Evolutionary conservation across 2,888 invertebrate species (phyloP).

Genomic region (Brenthis ino): DNA sequence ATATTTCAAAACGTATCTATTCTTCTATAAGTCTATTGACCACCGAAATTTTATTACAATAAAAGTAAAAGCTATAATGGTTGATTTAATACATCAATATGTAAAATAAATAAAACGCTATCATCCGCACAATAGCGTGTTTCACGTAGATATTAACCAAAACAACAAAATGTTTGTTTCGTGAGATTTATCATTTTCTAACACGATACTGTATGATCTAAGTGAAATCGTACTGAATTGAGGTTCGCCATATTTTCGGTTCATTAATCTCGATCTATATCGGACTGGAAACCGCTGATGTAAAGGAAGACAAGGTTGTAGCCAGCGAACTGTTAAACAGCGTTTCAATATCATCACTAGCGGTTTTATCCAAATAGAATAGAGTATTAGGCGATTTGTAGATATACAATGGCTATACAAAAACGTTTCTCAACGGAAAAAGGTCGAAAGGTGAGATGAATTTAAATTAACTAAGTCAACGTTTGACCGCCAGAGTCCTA

Average conservation of each 20-base stretch:
- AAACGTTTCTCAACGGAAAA: constrained; percentile 63
- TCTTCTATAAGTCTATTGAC: too few relatives aligned
- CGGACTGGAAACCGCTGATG: constrained; percentile 61
- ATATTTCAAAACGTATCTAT: too few relatives aligned
- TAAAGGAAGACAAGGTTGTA: constrained; percentile 71
- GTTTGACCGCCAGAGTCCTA: constrained; percentile 58
- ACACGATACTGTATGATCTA: constrained; percentile 52
- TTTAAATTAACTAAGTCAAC: constrained; percentile 61
- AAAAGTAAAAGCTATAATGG: too few relatives aligned
- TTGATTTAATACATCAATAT: not conserved
- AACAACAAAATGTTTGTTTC: constrained; percentile 57
- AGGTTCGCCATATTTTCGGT: constrained; percentile 63
- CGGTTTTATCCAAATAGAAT: constrained; percentile 39
- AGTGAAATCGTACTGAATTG: constrained; percentile 69
- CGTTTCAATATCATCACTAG: constrained; percentile 58
- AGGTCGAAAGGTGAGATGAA: constrained; percentile 73
- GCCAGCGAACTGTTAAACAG: constrained; percentile 64
- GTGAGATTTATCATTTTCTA: constrained; percentile 56
- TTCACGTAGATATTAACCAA: constrained; percentile 42
- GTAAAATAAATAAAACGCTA: constrained; percentile 32
- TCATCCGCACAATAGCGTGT: constrained; percentile 41
- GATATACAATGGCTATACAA: constrained; percentile 54
- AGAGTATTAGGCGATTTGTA: constrained; percentile 30
- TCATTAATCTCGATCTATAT: constrained; percentile 64
- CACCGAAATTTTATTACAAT: too few relatives aligned